phyloP scores from a whole-genome alignment of 2,888 invertebrate genomes.

The Tipula vernalis region DNA sequence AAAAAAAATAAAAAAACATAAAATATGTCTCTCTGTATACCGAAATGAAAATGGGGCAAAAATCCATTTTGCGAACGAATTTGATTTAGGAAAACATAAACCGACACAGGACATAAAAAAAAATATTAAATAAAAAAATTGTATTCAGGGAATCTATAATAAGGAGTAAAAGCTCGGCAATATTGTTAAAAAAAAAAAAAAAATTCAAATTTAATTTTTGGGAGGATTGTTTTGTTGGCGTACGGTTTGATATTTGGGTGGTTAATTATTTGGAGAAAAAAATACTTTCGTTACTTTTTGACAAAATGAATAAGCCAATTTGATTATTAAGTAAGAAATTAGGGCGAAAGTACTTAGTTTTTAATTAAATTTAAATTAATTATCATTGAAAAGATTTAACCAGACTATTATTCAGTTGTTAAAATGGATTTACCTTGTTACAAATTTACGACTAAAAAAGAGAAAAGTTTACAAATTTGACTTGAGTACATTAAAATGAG shows the following conservation, averaged over 20 bases:
- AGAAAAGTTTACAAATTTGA: no score
- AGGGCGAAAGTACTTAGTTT: no score
- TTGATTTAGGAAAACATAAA: not conserved
- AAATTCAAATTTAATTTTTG: not conserved
- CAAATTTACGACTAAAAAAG: no score
- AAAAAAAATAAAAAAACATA: not conserved
- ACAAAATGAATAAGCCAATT: no score
- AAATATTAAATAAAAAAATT: not conserved
- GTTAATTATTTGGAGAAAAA: not conserved
- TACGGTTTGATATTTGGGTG: not conserved
- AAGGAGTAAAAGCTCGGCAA: not conserved
- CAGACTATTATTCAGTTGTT: no score
- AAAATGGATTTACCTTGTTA: no score
- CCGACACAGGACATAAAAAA: not conserved
- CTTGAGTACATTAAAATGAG: no score
- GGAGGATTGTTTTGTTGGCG: not conserved
- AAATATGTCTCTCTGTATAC: not conserved
- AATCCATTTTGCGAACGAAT: not conserved
- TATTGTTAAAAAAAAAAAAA: not conserved
- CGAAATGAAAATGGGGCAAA: not conserved
- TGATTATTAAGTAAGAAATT: no score
- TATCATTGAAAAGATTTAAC: no score
- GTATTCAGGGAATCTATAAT: not conserved
- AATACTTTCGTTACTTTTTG: no score
- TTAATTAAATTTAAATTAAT: no score